phyloP scores from a whole-genome alignment of 2,797 vertebrate species.

The Podarcis lilfordi region DNA sequence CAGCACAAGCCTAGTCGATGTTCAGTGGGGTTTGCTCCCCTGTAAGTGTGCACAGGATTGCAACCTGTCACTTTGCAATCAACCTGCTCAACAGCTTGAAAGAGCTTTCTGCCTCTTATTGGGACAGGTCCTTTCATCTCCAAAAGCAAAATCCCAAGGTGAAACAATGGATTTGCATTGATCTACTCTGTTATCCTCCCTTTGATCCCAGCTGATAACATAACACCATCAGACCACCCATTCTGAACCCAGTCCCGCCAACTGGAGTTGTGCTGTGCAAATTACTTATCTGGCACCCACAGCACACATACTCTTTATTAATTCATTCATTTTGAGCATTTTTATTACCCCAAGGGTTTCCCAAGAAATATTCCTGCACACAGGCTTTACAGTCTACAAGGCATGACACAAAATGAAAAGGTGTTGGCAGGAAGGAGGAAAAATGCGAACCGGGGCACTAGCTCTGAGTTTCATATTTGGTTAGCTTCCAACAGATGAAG shows the following conservation, averaged over 20 bases:
- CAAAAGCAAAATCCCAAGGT: background rate
- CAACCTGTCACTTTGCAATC: background rate
- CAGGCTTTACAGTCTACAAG: too few species aligned
- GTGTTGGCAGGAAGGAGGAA: too few species aligned
- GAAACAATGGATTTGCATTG: background rate
- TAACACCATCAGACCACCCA: background rate
- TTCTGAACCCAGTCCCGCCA: background rate
- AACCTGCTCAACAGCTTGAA: background rate
- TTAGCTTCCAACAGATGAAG: too few species aligned
- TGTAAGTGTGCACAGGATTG: background rate
- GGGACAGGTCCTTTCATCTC: background rate
- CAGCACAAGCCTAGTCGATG: background rate
- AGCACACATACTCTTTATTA: too few species aligned
- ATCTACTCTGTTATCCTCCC: background rate
- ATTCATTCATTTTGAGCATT: too few species aligned
- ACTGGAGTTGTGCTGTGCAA: background rate
- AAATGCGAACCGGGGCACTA: too few species aligned
- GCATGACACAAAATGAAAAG: too few species aligned
- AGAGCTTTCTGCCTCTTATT: background rate
- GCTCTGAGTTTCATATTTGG: too few species aligned
- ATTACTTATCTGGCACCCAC: background rate
- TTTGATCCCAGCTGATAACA: background rate
- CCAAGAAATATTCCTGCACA: too few species aligned
- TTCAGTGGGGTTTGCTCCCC: background rate
- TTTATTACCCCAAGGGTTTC: too few species aligned